Base-by-base conservation (phyloP, 2,888 invertebrate genomes). In the Torymus aiolomorphi region DNA sequence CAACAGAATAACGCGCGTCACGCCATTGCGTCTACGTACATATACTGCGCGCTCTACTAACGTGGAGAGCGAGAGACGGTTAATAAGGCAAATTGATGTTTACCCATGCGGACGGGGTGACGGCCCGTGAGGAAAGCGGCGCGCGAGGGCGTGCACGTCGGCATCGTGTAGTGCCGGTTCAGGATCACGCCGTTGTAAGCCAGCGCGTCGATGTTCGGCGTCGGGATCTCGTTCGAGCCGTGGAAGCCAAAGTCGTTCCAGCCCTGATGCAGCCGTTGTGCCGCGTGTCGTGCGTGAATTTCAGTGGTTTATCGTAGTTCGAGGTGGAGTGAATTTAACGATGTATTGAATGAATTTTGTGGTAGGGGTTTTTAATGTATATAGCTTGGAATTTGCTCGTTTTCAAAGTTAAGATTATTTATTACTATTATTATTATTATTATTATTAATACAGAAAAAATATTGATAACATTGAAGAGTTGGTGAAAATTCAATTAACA, bases 211-310 rank as follows among this genome's bases (percentile, higher is more conserved):
- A 98, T 95, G 88, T 98, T 97, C 0, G 97, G 97, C 0, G 97
- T 98, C 65, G 95, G 93, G 85, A 97, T 96, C 91, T 97, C 96
- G 84, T 95, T 92, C 0, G 95, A 95, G 0, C 97, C 97, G 86
- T 97, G 97, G 88, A 96, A 97, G 73, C 97, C 94, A 3, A 97
- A 95, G 89, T 97, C 97, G 88, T 97, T 96, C 95, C 96, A 97
- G 12, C 97, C 97, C 97, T 90, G 31, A 31, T 31, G 31, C 31
- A 3, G 31, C 31, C 31, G 5, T 5, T 0, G 31, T 31, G 3
- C 4, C 4, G 31, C 31, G 31, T 31, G 2, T 31, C 4, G 31
- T 13, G 20, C 2, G 18, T 16, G 16, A 57, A 57, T 31, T 2
- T 31, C 16, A 49, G n/a, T 52, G 20, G 54, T 54, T 63, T 63